A percentile compares a stretch with the other conserved stretches of the same genome.
Conservation (phyloP, 30 jellyfish, hydroid and myxozoan genomes). For the Aurelia aurita complex sp. Pacific region DNA sequence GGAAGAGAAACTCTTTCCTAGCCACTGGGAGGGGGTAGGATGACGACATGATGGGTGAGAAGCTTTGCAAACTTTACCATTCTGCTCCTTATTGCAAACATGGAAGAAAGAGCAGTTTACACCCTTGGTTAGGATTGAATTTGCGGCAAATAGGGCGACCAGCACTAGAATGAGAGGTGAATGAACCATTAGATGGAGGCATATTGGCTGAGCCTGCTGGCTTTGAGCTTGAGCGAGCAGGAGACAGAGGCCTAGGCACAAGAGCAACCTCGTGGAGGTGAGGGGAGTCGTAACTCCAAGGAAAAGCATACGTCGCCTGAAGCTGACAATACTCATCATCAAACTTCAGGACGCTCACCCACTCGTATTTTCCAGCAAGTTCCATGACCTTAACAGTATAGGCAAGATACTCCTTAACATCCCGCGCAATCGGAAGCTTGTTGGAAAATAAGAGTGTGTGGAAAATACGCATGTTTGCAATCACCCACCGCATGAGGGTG, state of each 20-base stretch:
- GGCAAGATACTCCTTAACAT: constrained; percentile 8
- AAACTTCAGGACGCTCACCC: not conserved
- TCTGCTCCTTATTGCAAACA: not conserved
- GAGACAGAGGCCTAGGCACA: not conserved
- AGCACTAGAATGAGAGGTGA: not conserved
- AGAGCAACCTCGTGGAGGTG: too few species aligned
- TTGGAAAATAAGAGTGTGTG: not conserved
- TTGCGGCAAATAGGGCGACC: not conserved
- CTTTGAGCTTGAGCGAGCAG: not conserved
- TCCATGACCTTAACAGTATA: constrained; percentile 12
- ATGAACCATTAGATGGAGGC: not conserved
- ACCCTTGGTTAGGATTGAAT: too few species aligned
- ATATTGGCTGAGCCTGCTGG: too few species aligned
- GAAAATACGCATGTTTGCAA: not conserved
- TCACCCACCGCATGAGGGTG: not conserved
- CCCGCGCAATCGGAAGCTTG: not conserved
- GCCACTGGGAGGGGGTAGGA: not conserved
- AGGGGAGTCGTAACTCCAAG: too few species aligned
- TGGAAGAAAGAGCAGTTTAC: not conserved
- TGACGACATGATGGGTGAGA: not conserved
- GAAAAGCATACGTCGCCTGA: too few species aligned
- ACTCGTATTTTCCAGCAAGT: not conserved
- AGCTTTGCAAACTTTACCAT: not conserved
- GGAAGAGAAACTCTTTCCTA: not conserved
- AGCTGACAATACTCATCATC: too few species aligned